A percentile compares a stretch with the other conserved stretches of the same genome.
These are phyloP conservation scores for Ophthalmolycus amberensis DNA, from an alignment of 2,113 vertebrate species.

Conservation along the genomic window DNA sequence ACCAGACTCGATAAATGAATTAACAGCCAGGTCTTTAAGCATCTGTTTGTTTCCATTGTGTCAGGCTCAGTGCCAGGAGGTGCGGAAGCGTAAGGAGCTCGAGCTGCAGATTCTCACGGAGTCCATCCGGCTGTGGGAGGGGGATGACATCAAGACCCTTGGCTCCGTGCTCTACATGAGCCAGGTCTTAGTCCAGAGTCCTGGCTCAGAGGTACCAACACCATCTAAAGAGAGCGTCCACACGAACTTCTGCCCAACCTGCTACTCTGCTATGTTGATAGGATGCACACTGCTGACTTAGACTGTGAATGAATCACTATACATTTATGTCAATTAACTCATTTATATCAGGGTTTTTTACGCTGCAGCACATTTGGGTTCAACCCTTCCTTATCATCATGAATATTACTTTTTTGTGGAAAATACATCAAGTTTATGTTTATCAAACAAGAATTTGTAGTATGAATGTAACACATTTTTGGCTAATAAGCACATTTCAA, in stretches of 20 bases:
- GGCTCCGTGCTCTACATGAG: conserved; percentile 97
- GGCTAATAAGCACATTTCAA: background rate
- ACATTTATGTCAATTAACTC: background rate
- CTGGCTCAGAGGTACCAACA: conserved; percentile 80
- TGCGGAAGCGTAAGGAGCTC: conserved; percentile 95
- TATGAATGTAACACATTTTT: background rate
- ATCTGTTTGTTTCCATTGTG: conserved; percentile 22
- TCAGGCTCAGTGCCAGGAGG: conserved; percentile 96
- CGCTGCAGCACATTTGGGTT: background rate
- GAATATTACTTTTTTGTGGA: background rate
- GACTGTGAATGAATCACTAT: background rate
- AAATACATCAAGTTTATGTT: background rate
- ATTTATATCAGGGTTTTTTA: background rate
- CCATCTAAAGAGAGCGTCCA: background rate
- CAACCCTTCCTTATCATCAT: background rate
- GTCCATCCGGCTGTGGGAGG: conserved; percentile 95
- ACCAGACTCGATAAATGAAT: background rate
- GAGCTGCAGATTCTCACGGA: conserved; percentile 96
- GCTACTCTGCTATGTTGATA: background rate
- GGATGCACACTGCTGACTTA: background rate
- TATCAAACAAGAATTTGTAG: background rate
- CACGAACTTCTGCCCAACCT: background rate
- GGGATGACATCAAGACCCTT: conserved; percentile 94
- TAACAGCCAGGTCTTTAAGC: conserved; percentile 6
- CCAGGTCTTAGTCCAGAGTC: conserved; percentile 92